Evolutionary conservation across 2,888 invertebrate species (phyloP), one percentile per base, ranked within the genome.

Genomic region (Automeris io): DNA sequence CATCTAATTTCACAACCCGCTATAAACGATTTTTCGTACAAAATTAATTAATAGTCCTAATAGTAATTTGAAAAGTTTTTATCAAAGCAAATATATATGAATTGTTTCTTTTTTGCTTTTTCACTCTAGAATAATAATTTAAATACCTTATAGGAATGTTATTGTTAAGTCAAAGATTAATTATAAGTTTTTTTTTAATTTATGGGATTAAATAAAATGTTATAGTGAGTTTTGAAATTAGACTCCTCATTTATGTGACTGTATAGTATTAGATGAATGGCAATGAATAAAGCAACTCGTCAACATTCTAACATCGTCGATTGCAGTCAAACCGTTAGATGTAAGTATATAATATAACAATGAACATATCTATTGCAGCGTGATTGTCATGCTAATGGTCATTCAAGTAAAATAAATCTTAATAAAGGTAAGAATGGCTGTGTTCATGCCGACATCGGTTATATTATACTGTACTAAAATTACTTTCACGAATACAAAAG

Each of bases 331-430:
- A 40, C 48, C 48, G 44, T 46, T 46, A 49, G 16, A 21, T 34
- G 12, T n/a, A n/a, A 12, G 16, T 41, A 36, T 39, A 29, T 13
- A 6, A 39, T 32, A 37, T 24, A 31, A 5, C 37, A 32, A 48
- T 48, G 45, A 49, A 43, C 47, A 60, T 51, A n/a, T 52, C 46
- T 50, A 43, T 41, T 41, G 29, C 33, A 48, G 51, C 51, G 54
- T 49, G 57, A 58, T 48, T 56, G 54, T 59, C 54, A 61, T 65
- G 54, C 47, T 57, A 55, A 64, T 54, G 39, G 36, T 43, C 46
- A 45, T 45, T 47, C 49, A 47, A 47, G 39, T 44, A 46, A 29
- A 4, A 46, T 45, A 47, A 46, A 51, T 49, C 42, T 35, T 39
- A 18, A 32, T 33, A 12, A 35, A 18, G 40, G 31, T 12, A n/a